These are phyloP conservation scores for Stegastes partitus DNA, from an alignment of 2,113 vertebrate genomes.

Conservation along the genomic window DNA sequence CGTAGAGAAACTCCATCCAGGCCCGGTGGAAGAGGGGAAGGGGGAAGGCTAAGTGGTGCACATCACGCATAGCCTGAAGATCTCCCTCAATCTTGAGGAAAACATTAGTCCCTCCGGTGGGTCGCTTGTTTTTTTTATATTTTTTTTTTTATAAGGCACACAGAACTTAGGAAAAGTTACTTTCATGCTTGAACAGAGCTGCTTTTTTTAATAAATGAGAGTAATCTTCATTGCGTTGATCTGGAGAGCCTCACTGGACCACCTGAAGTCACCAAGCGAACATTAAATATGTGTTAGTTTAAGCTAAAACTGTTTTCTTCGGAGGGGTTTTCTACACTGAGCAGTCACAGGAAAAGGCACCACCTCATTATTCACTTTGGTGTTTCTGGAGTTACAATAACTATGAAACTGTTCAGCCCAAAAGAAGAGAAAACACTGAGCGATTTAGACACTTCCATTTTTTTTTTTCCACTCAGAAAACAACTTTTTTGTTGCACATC, in stretches of 20 bases:
- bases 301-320: constrained; percentile 63
- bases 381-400: constrained; percentile 50
- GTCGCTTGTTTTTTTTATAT: constrained; percentile 63
- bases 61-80: constrained; percentile 81
- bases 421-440: constrained; percentile 10
- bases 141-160: constrained; percentile 52
- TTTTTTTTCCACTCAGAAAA: constrained; percentile 10
- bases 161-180: constrained; percentile 75
- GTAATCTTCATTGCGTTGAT: constrained; percentile 70
- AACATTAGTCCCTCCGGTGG: constrained; percentile 73
- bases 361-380: constrained; percentile 63
- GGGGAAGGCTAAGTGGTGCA: constrained; percentile 68
- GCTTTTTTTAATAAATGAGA: constrained; percentile 81
- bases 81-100: constrained; percentile 84
- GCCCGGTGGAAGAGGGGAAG: constrained; percentile 53
- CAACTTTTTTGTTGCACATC: constrained; percentile 23
- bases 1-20: constrained; percentile 66
- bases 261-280: constrained; percentile 60
- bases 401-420: constrained; percentile 36
- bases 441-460: not conserved
- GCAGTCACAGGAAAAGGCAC: constrained; percentile 34
- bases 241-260: constrained; percentile 58
- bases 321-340: constrained; percentile 37
- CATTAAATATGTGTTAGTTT: constrained; percentile 72
- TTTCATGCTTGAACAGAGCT: constrained; percentile 79